Evolutionary conservation across 1,140 invertebrate species (phyloP).

Genomic region (Delia radicum): DNA sequence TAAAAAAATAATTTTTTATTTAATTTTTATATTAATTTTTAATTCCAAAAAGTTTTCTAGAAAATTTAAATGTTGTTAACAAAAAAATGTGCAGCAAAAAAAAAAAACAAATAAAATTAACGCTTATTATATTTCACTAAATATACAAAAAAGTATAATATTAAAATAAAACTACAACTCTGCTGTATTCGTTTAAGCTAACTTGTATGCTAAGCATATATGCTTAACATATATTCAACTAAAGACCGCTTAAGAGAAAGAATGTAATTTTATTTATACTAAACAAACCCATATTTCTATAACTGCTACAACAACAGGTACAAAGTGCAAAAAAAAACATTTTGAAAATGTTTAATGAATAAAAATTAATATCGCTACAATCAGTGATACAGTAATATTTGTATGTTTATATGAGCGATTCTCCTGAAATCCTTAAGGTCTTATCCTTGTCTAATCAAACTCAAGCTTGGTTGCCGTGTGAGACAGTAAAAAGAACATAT

Average conservation of each 20-base stretch:
- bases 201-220: constrained; percentile 17
- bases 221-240: background rate
- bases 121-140: background rate
- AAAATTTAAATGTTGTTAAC: background rate
- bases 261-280: background rate
- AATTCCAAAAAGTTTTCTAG: background rate
- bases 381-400: no score
- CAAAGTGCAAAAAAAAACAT: background rate
- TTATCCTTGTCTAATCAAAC: no score
- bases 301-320: background rate
- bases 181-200: background rate
- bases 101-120: background rate
- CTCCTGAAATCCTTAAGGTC: no score
- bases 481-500: no score
- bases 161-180: background rate
- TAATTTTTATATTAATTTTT: no score
- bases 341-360: background rate
- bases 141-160: background rate
- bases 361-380: background rate
- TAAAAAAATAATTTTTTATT: no score
- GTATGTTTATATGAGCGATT: no score
- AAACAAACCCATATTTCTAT: background rate
- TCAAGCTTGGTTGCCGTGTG: no score
- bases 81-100: background rate
- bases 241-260: background rate